These are phyloP conservation scores for Petrosia ficiformis DNA, from an alignment of 37 sponge, comb jelly and placozoan genomes.

Conservation along the genomic window DNA sequence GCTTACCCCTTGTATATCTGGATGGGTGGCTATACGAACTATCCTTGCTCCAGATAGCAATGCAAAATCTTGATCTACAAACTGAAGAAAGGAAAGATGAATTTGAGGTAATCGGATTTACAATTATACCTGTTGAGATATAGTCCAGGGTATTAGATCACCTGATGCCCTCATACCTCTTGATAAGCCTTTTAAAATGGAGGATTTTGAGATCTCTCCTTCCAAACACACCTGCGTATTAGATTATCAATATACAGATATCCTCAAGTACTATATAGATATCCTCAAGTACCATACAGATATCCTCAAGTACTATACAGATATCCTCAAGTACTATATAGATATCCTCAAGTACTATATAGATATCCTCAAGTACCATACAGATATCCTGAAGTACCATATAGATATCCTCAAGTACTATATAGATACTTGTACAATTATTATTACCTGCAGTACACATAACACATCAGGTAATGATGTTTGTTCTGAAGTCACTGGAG, in stretches of 20 bases:
- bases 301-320: too few relatives aligned
- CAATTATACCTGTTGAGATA: conserved; percentile 83
- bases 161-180: conserved; percentile 85
- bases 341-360: too few relatives aligned
- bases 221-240: conserved; percentile 98
- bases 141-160: conserved; percentile 98
- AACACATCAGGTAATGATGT: conserved; percentile 90
- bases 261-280: too few relatives aligned
- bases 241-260: conserved; percentile 4
- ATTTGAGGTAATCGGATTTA: neutral
- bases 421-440: neutral
- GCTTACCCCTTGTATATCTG: conserved; percentile 76
- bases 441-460: conserved; percentile 86
- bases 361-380: too few relatives aligned
- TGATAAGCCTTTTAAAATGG: conserved; percentile 71
- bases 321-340: too few relatives aligned
- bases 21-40: conserved; percentile 95
- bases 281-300: too few relatives aligned
- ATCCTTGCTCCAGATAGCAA: conserved; percentile 86
- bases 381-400: too few relatives aligned
- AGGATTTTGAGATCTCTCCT: conserved; percentile 67
- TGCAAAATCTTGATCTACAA: conserved; percentile 90
- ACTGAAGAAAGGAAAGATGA: conserved; percentile 31
- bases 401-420: too few relatives aligned
- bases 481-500: conserved; percentile 62